Evolutionary conservation across 1,140 invertebrate genomes (phyloP).

Genomic region (Drosophila azteca): DNA sequence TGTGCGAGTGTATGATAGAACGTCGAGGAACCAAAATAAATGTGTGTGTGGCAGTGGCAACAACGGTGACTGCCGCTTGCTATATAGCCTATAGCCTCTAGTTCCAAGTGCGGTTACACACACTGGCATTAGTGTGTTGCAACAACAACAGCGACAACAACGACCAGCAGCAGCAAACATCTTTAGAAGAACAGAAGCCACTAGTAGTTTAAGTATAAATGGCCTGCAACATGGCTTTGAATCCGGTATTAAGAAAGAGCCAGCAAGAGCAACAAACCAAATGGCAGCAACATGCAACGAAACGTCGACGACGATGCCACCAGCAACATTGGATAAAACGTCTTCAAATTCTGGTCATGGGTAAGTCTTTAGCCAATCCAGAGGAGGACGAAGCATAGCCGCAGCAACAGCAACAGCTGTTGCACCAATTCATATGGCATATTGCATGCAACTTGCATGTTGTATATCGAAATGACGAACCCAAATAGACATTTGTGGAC

Average conservation of each 20-base stretch:
- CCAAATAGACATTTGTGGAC: slow-evolving; percentile 53
- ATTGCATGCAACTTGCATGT: slow-evolving; percentile 44
- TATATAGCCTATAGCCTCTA: not conserved
- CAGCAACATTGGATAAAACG: slow-evolving; percentile 75
- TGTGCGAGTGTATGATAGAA: not conserved
- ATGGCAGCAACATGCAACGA: slow-evolving; percentile 56
- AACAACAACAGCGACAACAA: slow-evolving; percentile 19
- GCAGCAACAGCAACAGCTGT: slow-evolving; percentile 41
- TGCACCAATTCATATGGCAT: slow-evolving; percentile 30
- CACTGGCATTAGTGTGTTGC: not conserved
- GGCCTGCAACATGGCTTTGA: slow-evolving; percentile 52
- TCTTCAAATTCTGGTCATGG: slow-evolving; percentile 57
- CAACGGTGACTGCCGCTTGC: slow-evolving; percentile 29
- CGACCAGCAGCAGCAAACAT: slow-evolving; percentile 14
- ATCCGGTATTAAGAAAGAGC: slow-evolving; percentile 8
- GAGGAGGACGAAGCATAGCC: not conserved
- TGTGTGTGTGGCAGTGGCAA: slow-evolving; percentile 51
- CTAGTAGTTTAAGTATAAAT: slow-evolving; percentile 7
- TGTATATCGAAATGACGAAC: slow-evolving; percentile 18
- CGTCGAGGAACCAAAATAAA: slow-evolving; percentile 47
- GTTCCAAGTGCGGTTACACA: not conserved
- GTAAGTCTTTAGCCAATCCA: slow-evolving; percentile 44
- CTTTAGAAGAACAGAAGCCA: not conserved
- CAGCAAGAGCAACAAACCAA: slow-evolving; percentile 37
- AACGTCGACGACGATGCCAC: slow-evolving; percentile 58